Base-by-base conservation (phyloP, 2,888 invertebrate genomes). In the Seira ritae region DNA sequence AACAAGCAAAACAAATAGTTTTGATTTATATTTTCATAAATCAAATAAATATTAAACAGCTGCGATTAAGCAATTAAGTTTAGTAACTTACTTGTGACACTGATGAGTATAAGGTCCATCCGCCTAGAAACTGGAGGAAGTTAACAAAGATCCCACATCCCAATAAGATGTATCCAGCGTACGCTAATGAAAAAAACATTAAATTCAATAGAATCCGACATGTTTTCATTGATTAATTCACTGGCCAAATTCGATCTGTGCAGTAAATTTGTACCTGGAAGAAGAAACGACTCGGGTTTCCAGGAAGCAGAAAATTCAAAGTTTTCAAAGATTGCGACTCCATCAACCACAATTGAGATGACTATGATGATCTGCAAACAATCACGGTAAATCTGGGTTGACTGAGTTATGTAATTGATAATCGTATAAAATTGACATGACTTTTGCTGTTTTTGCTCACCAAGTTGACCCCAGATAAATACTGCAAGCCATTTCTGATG, bases 391-490 rank as follows among this genome's bases (percentile, higher is more conserved):
- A 15, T 15, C n/a, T n/a, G n/a, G 19, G 22, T 67, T 19, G 19
- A 20, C 8, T 66, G 24, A n/a, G 22, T 65, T 79, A 74, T 60
- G 6, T 31, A 31, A 23, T 75, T 31, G 12, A 65, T 8, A 22
- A n/a, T n/a, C n/a, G n/a, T n/a, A n/a, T n/a, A n/a, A n/a, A n/a
- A 31, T 31, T 31, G 8, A 4, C 8, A 31, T 31, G 2, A 8
- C 31, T 2, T 31, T 31, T 55, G 2, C 3, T 55, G 12, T 17
- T 55, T 6, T 55, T 55, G n/a, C 15, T 65, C 82, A 86, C 86
- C 83, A 86, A 37, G 60, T 84, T 85, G 10, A 86, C 77, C 37
- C 86, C 86, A 1, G 85, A 77, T n/a, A 86, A 46, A 55, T 85
- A 80, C 24, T 76, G 83, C 22, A 86, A 31, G 12, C 86, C 84